These are phyloP conservation scores for Drosophila simulans DNA, from an alignment of 1,140 invertebrate species.

Conservation along the genomic window DNA sequence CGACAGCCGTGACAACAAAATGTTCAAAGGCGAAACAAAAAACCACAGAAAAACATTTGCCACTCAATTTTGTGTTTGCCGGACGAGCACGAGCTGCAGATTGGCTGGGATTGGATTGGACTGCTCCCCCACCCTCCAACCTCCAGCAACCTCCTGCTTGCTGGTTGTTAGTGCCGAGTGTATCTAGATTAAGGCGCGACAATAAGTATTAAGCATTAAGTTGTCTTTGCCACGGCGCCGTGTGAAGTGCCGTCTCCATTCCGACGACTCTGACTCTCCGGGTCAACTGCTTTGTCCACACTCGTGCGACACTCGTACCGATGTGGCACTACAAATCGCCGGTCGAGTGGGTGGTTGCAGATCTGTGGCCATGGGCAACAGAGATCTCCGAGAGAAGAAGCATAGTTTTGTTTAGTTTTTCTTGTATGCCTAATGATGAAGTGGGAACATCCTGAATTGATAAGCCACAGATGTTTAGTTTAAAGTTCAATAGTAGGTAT, in stretches of 20 bases:
- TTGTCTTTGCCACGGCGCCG: constrained; percentile 70
- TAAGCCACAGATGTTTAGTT: not conserved
- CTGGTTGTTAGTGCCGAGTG: constrained; percentile 72
- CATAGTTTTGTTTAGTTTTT: not conserved
- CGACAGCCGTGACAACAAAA: constrained; percentile 59
- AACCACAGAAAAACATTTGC: constrained; percentile 54
- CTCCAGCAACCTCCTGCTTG: constrained; percentile 1
- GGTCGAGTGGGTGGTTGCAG: constrained; percentile 14
- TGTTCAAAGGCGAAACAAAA: constrained; percentile 38
- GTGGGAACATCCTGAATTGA: not conserved
- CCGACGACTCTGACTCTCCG: constrained; percentile 19
- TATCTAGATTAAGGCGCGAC: constrained; percentile 84
- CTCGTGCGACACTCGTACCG: constrained; percentile 23
- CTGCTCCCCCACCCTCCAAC: not conserved
- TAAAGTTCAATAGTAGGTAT: not conserved
- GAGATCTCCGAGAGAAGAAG: not conserved
- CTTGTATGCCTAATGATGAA: too few species aligned
- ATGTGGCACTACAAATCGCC: constrained; percentile 49
- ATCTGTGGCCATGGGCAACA: not conserved
- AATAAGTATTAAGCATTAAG: constrained; percentile 81
- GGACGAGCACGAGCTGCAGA: constrained; percentile 68
- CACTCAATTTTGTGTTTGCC: constrained; percentile 69
- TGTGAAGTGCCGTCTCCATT: constrained; percentile 68
- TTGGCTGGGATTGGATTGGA: constrained; percentile 42
- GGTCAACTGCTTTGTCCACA: constrained; percentile 32